Evolutionary conservation across 92 coral and sea anemone species (phyloP).

Genomic region (Epizoanthus ramosus): DNA sequence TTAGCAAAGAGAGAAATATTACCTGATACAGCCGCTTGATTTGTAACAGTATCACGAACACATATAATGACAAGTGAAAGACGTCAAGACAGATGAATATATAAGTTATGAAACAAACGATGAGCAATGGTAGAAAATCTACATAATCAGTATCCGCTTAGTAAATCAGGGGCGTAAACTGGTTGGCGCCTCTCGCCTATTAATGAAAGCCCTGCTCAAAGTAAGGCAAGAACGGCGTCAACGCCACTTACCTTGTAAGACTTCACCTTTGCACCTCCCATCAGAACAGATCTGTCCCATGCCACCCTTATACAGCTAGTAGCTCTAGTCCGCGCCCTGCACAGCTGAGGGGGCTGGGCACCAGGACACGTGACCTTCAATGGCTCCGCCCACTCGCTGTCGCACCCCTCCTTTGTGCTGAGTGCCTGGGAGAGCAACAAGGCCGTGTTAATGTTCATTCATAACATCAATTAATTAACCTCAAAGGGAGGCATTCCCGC

Average conservation of each 20-base stretch:
- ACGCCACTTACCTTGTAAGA: slow-evolving; percentile 64
- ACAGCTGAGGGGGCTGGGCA: slow-evolving; percentile 62
- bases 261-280: slow-evolving; percentile 76
- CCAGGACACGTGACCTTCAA: slow-evolving; percentile 89
- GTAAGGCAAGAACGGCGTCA: neutral
- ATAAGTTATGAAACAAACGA: too few species aligned
- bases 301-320: slow-evolving; percentile 75
- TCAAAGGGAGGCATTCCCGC: neutral
- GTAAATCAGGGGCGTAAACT: too few species aligned
- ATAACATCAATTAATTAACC: neutral
- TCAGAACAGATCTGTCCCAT: slow-evolving; percentile 73
- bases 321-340: slow-evolving; percentile 64
- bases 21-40: too few species aligned
- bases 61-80: too few species aligned
- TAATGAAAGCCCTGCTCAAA: neutral
- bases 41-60: too few species aligned
- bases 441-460: neutral
- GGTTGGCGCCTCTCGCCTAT: too few species aligned
- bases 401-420: slow-evolving; percentile 76
- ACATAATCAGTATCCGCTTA: too few species aligned
- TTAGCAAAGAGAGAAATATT: too few species aligned
- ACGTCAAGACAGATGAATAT: too few species aligned
- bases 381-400: slow-evolving; percentile 82
- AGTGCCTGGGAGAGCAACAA: slow-evolving; percentile 59
- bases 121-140: too few species aligned